phyloP scores from a whole-genome alignment of 1,140 invertebrate species.

The Ectropis grisescens region DNA sequence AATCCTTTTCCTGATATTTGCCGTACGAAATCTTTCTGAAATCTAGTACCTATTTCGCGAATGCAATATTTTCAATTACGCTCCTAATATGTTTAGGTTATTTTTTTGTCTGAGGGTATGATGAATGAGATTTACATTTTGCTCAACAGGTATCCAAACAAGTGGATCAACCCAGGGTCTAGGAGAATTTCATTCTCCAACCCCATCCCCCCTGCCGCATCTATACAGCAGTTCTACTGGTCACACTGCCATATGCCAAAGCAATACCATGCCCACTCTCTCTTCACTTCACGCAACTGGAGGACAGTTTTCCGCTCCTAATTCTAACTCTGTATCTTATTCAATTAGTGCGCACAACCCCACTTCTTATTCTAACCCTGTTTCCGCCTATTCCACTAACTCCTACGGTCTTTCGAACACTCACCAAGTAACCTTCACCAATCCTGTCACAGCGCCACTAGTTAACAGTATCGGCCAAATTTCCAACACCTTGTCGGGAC shows the following conservation, averaged over 20 bases:
- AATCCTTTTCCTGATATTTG: too few species aligned
- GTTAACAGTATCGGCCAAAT: slow-evolving; percentile 66
- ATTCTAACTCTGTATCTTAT: slow-evolving; percentile 61
- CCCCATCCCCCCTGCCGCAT: slow-evolving; percentile 70
- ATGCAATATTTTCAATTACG: too few species aligned
- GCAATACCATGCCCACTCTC: slow-evolving; percentile 74
- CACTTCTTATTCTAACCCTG: slow-evolving; percentile 62
- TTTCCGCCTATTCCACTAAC: slow-evolving; percentile 42
- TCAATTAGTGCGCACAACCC: slow-evolving; percentile 66
- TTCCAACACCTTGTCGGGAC: slow-evolving; percentile 59
- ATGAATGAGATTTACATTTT: too few species aligned
- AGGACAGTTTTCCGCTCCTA: slow-evolving; percentile 65
- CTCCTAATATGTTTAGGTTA: too few species aligned
- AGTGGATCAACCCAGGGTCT: slow-evolving; percentile 72
- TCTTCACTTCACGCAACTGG: slow-evolving; percentile 68
- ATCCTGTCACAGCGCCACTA: slow-evolving; percentile 62
- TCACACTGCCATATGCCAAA: slow-evolving; percentile 69
- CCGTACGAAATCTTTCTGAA: too few species aligned
- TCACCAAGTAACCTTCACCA: slow-evolving; percentile 71
- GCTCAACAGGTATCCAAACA: slow-evolving; percentile 62
- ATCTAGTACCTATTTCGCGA: too few species aligned
- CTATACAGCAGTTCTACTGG: slow-evolving; percentile 66
- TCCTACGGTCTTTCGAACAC: slow-evolving; percentile 65
- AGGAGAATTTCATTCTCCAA: slow-evolving; percentile 71
- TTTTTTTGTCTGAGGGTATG: too few species aligned